A percentile compares a stretch with the other conserved stretches of the same genome.
phyloP scores from a whole-genome alignment of 2,797 vertebrate genomes.

The Staurois parvus region DNA sequence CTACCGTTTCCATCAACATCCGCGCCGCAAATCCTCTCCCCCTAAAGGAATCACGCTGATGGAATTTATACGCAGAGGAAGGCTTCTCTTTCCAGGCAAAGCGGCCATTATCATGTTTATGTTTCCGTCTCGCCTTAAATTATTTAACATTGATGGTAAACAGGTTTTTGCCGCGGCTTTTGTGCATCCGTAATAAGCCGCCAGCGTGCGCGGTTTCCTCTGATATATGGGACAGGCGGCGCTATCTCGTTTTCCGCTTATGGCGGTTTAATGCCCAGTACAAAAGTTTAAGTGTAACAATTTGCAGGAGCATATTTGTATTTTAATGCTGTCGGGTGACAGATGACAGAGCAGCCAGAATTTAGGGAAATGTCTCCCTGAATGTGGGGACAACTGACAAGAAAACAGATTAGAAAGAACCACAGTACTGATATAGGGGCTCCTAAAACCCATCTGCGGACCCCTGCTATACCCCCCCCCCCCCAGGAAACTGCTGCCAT shows the following conservation, averaged over 20 bases:
- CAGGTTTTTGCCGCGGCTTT: not conserved
- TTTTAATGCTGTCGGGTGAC: slow-evolving; percentile 3
- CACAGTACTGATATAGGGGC: not conserved
- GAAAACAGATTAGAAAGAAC: not conserved
- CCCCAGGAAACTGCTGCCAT: too few species aligned
- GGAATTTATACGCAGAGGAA: not conserved
- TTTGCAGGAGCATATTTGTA: slow-evolving; percentile 4
- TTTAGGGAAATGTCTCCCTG: not conserved
- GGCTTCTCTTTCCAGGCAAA: not conserved
- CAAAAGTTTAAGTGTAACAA: slow-evolving; percentile 39
- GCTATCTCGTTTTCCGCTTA: slow-evolving; percentile 22
- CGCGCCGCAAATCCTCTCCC: not conserved
- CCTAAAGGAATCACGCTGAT: not conserved
- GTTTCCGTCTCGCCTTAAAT: slow-evolving; percentile 6
- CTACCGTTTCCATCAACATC: not conserved
- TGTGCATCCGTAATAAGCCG: not conserved
- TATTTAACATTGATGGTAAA: slow-evolving; percentile 8
- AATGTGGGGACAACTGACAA: not conserved
- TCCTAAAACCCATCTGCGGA: too few species aligned
- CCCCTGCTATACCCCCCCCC: too few species aligned
- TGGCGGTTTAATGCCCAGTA: slow-evolving; percentile 21
- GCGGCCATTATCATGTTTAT: not conserved
- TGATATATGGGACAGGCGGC: slow-evolving; percentile 2
- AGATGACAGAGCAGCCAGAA: not conserved
- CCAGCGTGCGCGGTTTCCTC: not conserved